Conservation (phyloP, 2,113 vertebrate genomes). For the Macrotus californicus region DNA sequence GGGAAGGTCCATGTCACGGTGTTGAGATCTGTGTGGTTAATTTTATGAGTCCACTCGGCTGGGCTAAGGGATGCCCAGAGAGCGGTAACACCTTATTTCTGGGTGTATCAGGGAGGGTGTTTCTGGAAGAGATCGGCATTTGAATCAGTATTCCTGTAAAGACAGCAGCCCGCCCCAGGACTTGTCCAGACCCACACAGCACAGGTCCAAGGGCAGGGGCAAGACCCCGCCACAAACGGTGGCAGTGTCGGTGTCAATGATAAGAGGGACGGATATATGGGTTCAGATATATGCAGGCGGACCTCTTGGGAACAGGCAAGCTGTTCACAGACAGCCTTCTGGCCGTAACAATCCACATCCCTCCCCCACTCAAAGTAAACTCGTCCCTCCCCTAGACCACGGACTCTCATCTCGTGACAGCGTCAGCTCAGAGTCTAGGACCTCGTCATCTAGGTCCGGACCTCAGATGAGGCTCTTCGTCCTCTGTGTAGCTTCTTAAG, state of each 20-base stretch:
- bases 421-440: no score
- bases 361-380: background rate
- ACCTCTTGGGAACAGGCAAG: background rate
- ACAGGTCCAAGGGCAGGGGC: no score
- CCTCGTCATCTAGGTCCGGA: background rate
- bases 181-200: rapidly evolving
- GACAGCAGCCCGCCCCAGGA: rapidly evolving
- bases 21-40: background rate
- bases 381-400: background rate
- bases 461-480: background rate
- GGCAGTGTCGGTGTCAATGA: no score
- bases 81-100: background rate
- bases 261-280: background rate
- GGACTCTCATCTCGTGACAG: no score
- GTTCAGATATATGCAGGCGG: rapidly evolving
- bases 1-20: rapidly evolving
- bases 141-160: rapidly evolving
- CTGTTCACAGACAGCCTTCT: background rate
- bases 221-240: background rate
- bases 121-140: background rate
- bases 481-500: background rate
- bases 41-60: background rate
- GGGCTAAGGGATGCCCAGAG: background rate
- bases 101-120: background rate
- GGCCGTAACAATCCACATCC: no score